Evolutionary conservation across 1,140 invertebrate genomes (phyloP), one percentile per base, ranked within the genome.

Genomic region (Drosophila trapezifrons): DNA sequence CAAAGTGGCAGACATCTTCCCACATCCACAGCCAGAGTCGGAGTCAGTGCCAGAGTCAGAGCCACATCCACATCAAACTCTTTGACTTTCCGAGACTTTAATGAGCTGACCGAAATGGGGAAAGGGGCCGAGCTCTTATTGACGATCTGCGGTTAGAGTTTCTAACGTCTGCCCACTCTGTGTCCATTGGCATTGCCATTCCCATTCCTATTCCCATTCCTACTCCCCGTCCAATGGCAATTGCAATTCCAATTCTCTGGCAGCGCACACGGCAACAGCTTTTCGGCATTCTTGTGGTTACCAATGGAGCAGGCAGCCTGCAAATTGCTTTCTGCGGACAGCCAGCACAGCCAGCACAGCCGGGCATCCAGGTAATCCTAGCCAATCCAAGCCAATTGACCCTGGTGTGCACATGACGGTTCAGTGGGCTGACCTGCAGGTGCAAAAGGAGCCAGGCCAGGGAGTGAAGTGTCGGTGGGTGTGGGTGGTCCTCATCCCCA

Each of bases 311-410:
- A 60, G 62, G 72, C 49, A 47, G 81, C 72, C 37, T 42, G 82
- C 82, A 85, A 82, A 87, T 85, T 87, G 78, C 64, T 85, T 83
- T 78, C 51, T 76, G 72, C 47, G 60, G 72, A 55, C 71, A 52
- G 51, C 47, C 12, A 18, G n/a, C n/a, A n/a, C n/a, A n/a, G n/a
- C n/a, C n/a, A n/a, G n/a, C n/a, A n/a, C 66, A 42, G 25, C 27
- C 66, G 58, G 38, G 43, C 38, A 59, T 17, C 55, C 9, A 3
- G 12, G 46, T 25, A 52, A 62, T 27, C 29, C 63, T 43, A 62
- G 17, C 56, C 40, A 20, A 17, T 2, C 29, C 57, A 46, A 51
- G 20, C 42, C 76, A 82, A 54, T 75, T 75, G 71, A 65, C 58
- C 59, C 42, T 43, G 40, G 32, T 35, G 18, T 37, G 38, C 47